Base-by-base conservation (phyloP, 2,797 vertebrate genomes). In the Aselliscus stoliczkanus region DNA sequence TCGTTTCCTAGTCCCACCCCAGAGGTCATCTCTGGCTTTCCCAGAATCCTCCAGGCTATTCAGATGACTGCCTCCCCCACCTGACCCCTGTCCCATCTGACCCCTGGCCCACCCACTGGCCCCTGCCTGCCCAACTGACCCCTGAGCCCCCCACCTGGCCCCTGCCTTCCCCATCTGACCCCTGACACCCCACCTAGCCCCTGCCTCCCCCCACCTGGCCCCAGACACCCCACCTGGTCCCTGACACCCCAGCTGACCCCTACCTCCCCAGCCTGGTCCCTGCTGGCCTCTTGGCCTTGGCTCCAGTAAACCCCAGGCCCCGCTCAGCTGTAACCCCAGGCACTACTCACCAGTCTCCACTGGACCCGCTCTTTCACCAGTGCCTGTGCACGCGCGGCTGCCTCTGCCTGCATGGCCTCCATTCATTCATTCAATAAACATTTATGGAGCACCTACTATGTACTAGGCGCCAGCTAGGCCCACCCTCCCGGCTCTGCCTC, bases 361-460 rank as follows among this genome's bases (percentile, higher is more conserved):
- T 76, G 97, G 97, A 94, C 97, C 97, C 95, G 96, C 95, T 95
- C 95, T 92, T 95, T 95, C 75, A 89, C 95, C 96, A 93, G 96
- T 75, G 96, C 97, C 96, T 97, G 97, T 70, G 70, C 94, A 93
- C 88, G 47, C 94, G 60, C 88, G 34, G 96, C 97, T 93, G 94
- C 96, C 96, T 97, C 97, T 94, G 95, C 97, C 97, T 96, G 96
- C 97, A 80, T 60, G 97, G 96, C 92, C 97, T 97, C 97, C 97
- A 97, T 97, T 96, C 95, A 96, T 96, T 97, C 97, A 97, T 96
- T 97, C 96, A 97, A 97, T 98, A 97, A 97, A 97, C 97, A 97
- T 97, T 97, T 97, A 97, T 97, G 97, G 97, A 97, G 96, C 97
- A 97, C 97, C 97, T 97, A 97, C 97, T 97, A 97, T 97, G 97